Base-by-base conservation (phyloP, 1,140 invertebrate species). In the Drosophila malerkotliana region DNA sequence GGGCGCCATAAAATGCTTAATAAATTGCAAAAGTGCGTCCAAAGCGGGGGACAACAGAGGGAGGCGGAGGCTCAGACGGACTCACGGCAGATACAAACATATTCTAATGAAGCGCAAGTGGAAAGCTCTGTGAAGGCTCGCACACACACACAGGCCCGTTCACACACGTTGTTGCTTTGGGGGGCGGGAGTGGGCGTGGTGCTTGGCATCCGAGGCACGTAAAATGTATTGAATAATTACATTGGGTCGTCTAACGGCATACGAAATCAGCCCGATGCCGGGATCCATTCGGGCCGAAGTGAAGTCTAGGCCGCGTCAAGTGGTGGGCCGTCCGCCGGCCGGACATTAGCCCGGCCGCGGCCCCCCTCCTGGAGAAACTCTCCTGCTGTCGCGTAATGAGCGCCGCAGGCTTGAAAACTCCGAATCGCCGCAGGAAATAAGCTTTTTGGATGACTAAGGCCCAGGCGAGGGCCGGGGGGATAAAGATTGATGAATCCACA, bases 191-290 rank as follows among this genome's bases (percentile, higher is more conserved):
- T 26, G 64, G 82, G 82, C 71, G 82, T 82, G 12, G n/a, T 57
- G 21, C 55, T 81, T 72, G 66, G 63, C 67, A 83, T 89, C 64
- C 83, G 49, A 49, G 64, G 76, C 83, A 88, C 83, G 83, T 88
- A 88, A 89, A 89, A 84, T 89, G 83, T 88, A 88, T 88, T 88
- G 83, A 88, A 88, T 88, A 88, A 88, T 88, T 88, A 88, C 84
- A 89, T 79, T 83, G 76, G 60, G 39, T 58, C 45, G 67, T 67
- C 84, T 79, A 88, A 89, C 76, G 83, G 84, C 83, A 88, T 89
- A 88, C 83, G 45, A 77, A 88, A 88, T 88, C 75, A 79, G 73
- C 34, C 21, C n/a, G 8, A 44, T 8, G 14, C 14, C 21, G 28
- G 47, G 47, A 12, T 26, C 45, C n/a, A 49, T 48, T 55, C 32